Evolutionary conservation across 1,140 invertebrate genomes (phyloP).

Genomic region (Cyrtorhinus lividipennis): DNA sequence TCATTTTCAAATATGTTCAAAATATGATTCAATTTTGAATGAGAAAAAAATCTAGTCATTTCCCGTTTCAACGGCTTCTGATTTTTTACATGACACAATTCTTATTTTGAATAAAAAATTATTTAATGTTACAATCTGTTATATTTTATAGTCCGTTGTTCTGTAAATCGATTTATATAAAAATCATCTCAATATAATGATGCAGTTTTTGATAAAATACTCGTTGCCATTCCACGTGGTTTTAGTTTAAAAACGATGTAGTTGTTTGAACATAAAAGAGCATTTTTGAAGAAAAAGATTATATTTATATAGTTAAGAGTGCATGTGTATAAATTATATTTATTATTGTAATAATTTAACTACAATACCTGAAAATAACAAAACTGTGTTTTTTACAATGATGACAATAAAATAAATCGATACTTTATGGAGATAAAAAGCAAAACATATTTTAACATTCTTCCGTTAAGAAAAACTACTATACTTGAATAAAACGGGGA

Average conservation of each 20-base stretch:
- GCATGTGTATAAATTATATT: constrained; percentile 14
- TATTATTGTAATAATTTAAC: too few species aligned
- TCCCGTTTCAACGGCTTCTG: too few species aligned
- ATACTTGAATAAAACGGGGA: too few species aligned
- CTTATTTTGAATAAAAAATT: too few species aligned
- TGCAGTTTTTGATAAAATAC: constrained; percentile 10
- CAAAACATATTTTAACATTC: too few species aligned
- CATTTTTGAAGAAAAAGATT: constrained; percentile 2
- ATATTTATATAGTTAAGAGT: constrained; percentile 9
- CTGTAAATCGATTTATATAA: constrained; percentile 16
- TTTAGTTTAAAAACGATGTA: constrained; percentile 9
- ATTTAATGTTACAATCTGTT: constrained; percentile 14
- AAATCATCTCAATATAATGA: constrained; percentile 7
- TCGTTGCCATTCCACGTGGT: constrained; percentile 19
- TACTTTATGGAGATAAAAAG: not conserved
- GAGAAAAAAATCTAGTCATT: not conserved
- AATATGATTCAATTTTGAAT: not conserved
- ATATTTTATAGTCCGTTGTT: constrained; percentile 18
- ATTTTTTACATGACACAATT: too few species aligned
- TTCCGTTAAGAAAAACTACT: too few species aligned
- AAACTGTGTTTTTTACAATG: constrained; percentile 16
- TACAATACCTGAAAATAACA: too few species aligned
- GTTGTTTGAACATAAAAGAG: not conserved
- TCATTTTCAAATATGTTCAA: too few species aligned
- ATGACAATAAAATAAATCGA: constrained; percentile 10